Percentiles rank a stretch among this genome's conserved stretches.
Conservation (phyloP, 2,113 vertebrate species). For the Spea multiplicata region DNA sequence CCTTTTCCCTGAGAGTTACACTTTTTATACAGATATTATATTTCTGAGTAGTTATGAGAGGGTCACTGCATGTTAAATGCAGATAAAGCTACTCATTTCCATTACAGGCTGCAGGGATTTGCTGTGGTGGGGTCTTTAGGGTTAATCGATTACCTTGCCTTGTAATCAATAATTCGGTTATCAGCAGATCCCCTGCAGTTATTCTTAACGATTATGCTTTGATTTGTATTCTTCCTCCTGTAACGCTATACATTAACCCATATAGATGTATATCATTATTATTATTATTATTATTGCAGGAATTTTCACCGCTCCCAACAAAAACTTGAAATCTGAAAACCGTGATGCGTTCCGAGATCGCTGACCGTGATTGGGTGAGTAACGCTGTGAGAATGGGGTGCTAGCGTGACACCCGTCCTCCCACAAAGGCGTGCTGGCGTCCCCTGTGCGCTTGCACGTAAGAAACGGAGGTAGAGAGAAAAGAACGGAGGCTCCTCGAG, state of each 20-base stretch:
- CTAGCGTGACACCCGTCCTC: constrained; percentile 11
- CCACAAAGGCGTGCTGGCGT: constrained; percentile 45
- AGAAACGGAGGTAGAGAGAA: constrained; percentile 46
- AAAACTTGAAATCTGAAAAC: constrained; percentile 51
- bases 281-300: too few relatives aligned
- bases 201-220: too few relatives aligned
- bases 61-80: too few relatives aligned
- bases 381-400: neutral
- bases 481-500: neutral
- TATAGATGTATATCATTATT: too few relatives aligned
- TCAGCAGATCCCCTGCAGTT: too few relatives aligned
- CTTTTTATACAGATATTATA: neutral
- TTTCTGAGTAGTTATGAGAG: too few relatives aligned
- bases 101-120: neutral
- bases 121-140: neutral
- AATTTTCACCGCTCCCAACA: constrained; percentile 46
- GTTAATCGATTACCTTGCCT: neutral
- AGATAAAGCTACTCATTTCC: too few relatives aligned
- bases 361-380: neutral
- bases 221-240: neutral
- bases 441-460: constrained; percentile 29
- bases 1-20: neutral
- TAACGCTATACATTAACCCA: too few relatives aligned
- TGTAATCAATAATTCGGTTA: too few relatives aligned
- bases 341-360: constrained; percentile 46